Percentiles rank a stretch among this genome's conserved stretches.
phyloP scores from a whole-genome alignment of 2,113 vertebrate genomes.

The Mesembrinibis cayennensis region DNA sequence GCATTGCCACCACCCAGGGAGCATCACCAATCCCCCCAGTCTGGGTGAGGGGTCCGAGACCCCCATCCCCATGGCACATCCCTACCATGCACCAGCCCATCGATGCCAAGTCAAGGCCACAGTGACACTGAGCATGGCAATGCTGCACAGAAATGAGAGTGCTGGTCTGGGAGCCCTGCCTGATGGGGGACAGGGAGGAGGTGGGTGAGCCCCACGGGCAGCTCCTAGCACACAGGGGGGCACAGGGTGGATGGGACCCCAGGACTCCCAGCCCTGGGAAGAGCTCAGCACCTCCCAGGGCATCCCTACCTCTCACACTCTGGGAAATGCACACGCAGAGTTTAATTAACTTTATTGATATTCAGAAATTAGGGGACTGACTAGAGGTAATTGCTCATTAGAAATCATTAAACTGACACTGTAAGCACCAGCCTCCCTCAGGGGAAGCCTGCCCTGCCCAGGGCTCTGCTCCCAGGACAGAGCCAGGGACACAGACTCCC shows the following conservation, averaged over 20 bases:
- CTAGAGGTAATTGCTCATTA: slow-evolving; percentile 85
- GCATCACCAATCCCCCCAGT: accelerated
- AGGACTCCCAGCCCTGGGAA: not conserved
- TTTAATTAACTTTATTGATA: slow-evolving; percentile 91
- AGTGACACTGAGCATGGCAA: accelerated
- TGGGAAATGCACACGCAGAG: slow-evolving; percentile 72
- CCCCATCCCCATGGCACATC: not conserved
- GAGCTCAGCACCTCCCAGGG: not conserved
- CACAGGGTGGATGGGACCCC: not conserved
- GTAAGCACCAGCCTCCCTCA: slow-evolving; percentile 57
- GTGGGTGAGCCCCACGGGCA: not conserved
- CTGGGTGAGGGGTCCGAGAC: not conserved
- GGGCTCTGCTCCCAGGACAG: not conserved
- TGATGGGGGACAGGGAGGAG: accelerated
- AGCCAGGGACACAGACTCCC: accelerated
- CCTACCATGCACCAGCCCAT: not conserved
- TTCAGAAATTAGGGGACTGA: slow-evolving; percentile 86
- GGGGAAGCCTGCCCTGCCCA: not conserved
- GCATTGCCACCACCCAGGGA: too few species aligned
- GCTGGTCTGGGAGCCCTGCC: not conserved
- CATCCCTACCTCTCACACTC: slow-evolving; percentile 18
- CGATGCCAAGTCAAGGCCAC: not conserved
- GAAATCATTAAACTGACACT: slow-evolving; percentile 80
- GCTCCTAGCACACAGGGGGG: accelerated
- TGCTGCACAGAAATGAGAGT: not conserved